A percentile compares a stretch with the other conserved stretches of the same genome.
phyloP scores from a whole-genome alignment of 2,113 vertebrate species.

The Albula goreensis region DNA sequence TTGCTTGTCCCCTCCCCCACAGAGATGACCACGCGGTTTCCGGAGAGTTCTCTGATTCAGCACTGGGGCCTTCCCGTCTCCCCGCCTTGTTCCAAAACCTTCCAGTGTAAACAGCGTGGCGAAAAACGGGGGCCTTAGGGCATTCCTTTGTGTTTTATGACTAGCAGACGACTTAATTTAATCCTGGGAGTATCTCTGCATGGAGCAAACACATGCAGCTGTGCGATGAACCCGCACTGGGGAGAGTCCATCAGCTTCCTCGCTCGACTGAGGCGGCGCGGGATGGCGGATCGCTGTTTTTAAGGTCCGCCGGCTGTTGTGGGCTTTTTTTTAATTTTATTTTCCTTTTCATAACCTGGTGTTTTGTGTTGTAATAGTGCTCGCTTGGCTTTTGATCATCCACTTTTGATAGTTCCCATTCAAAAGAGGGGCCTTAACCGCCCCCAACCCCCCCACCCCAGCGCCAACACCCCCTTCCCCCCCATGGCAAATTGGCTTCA shows the following conservation, averaged over 20 bases:
- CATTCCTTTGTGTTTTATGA: slow-evolving; percentile 11
- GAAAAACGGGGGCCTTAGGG: neutral
- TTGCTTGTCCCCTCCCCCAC: neutral
- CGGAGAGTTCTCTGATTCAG: neutral
- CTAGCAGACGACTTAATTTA: slow-evolving; percentile 37
- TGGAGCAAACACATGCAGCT: slow-evolving; percentile 17
- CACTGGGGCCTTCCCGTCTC: neutral
- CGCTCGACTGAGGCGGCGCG: neutral
- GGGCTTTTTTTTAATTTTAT: slow-evolving; percentile 21
- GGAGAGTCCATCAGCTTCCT: neutral
- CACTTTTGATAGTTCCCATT: neutral
- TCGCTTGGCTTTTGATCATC: neutral
- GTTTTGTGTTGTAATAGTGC: slow-evolving; percentile 16
- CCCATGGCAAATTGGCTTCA: neutral
- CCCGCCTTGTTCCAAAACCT: neutral
- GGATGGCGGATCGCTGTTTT: neutral
- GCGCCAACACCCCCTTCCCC: too few relatives aligned
- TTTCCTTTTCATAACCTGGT: neutral
- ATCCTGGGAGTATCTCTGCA: slow-evolving; percentile 35
- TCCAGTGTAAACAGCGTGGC: slow-evolving; percentile 5
- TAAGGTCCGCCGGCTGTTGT: neutral
- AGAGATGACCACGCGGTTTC: neutral
- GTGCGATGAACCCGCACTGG: slow-evolving; percentile 24
- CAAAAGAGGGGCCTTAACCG: too few relatives aligned
- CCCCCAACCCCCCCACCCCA: neutral